A percentile compares a stretch with the other conserved stretches of the same genome.
Evolutionary conservation across 2,888 invertebrate genomes (phyloP).

Genomic region (Apantesis nais): DNA sequence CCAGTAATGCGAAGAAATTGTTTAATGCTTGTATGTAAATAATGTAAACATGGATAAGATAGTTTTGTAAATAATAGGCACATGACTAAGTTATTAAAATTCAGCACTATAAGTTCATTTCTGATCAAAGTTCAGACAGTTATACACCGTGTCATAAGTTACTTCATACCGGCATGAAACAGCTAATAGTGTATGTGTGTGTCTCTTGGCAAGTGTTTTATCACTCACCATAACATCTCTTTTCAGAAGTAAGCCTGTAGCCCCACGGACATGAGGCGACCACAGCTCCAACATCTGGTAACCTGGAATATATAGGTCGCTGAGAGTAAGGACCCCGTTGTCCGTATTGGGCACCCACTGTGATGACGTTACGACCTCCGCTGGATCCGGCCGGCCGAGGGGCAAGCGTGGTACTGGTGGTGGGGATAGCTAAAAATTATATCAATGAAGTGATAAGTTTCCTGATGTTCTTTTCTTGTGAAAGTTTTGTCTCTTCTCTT

Average conservation of each 20-base stretch:
- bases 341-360: constrained; percentile 79
- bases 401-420: constrained; percentile 31
- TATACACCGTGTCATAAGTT: too few species aligned
- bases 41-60: too few species aligned
- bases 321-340: constrained; percentile 67
- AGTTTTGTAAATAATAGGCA: too few species aligned
- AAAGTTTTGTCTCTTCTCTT: background rate
- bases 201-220: background rate
- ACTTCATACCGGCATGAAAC: too few species aligned
- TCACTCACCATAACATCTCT: constrained; percentile 84
- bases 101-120: too few species aligned
- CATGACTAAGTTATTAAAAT: too few species aligned
- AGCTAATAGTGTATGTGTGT: background rate
- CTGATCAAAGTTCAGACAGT: too few species aligned
- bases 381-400: constrained; percentile 41
- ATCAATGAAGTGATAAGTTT: background rate
- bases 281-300: constrained; percentile 58
- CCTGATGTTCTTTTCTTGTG: background rate
- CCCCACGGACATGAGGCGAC: constrained; percentile 89
- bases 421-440: constrained; percentile 26
- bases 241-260: constrained; percentile 90
- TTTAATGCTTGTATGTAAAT: too few species aligned
- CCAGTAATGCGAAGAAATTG: too few species aligned
- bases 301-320: constrained; percentile 61
- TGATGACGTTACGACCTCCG: constrained; percentile 68